phyloP scores from a whole-genome alignment of 2,113 vertebrate species.

The Channa maculata region DNA sequence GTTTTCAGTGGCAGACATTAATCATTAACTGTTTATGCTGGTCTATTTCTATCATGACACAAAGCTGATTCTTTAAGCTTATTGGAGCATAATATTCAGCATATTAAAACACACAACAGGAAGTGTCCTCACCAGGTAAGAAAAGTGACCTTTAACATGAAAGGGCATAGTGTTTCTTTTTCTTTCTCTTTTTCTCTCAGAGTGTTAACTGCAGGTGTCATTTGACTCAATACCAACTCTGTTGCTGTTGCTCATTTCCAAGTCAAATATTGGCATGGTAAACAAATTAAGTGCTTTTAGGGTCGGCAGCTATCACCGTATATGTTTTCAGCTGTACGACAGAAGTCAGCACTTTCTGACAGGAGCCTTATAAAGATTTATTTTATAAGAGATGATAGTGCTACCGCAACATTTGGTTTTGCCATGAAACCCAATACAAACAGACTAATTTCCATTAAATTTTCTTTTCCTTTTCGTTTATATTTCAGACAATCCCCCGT shows the following conservation, averaged over 20 bases:
- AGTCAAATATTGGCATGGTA: constrained; percentile 33
- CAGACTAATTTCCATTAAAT: too few relatives aligned
- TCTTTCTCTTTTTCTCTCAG: background rate
- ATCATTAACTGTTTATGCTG: too few relatives aligned
- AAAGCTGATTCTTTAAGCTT: too few relatives aligned
- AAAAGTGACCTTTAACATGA: constrained; percentile 20
- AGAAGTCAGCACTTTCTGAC: background rate
- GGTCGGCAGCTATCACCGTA: too few relatives aligned
- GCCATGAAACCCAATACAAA: too few relatives aligned
- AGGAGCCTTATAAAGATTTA: background rate
- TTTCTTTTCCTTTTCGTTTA: too few relatives aligned
- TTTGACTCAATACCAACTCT: background rate
- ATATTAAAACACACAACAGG: constrained; percentile 2
- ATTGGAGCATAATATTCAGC: too few relatives aligned
- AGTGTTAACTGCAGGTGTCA: background rate
- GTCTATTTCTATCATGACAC: too few relatives aligned
- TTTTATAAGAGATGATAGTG: background rate
- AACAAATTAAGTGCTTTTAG: constrained; percentile 17
- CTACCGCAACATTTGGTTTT: background rate
- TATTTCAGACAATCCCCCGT: too few relatives aligned
- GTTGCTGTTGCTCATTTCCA: constrained; percentile 22
- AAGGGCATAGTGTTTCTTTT: constrained; percentile 19
- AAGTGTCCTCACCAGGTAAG: background rate
- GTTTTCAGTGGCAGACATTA: too few relatives aligned
- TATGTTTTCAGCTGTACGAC: too few relatives aligned